Percentiles rank a stretch among this genome's conserved stretches.
These are phyloP conservation scores for Nomia melanderi DNA, from an alignment of 1,140 invertebrate species.

Conservation along the genomic window DNA sequence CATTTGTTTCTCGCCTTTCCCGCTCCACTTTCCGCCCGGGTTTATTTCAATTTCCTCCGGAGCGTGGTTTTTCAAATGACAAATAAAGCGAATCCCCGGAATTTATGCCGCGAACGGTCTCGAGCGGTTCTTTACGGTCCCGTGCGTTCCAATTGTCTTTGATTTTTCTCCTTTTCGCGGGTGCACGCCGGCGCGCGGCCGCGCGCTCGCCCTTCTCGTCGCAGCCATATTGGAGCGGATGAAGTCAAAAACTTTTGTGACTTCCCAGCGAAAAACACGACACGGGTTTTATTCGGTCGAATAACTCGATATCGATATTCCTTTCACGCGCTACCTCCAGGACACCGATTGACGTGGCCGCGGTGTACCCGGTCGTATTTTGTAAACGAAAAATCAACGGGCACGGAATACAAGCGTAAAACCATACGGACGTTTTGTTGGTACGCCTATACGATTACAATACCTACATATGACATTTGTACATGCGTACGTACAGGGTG, in stretches of 20 bases:
- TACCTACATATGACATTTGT: background rate
- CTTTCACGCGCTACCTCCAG: background rate
- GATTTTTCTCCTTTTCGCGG: background rate
- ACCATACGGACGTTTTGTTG: background rate
- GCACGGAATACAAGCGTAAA: background rate
- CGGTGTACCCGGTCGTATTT: background rate
- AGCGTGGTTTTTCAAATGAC: slow-evolving; percentile 27
- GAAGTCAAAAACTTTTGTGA: background rate
- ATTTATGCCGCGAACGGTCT: background rate
- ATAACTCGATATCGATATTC: slow-evolving; percentile 4
- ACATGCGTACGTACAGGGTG: background rate
- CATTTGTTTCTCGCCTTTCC: slow-evolving; percentile 23
- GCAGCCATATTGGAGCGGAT: background rate
- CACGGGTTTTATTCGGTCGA: background rate
- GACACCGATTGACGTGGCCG: background rate
- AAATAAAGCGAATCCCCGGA: background rate
- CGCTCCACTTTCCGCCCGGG: slow-evolving; percentile 3
- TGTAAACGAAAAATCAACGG: slow-evolving; percentile 10
- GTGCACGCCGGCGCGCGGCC: too few species aligned
- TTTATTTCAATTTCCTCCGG: slow-evolving; percentile 49
- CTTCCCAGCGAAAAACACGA: background rate
- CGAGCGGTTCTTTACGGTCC: background rate
- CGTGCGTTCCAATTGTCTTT: background rate
- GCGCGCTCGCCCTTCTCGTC: background rate
- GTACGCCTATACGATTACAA: too few species aligned